A percentile compares a stretch with the other conserved stretches of the same genome.
Evolutionary conservation across 1,140 invertebrate species (phyloP).

Genomic region (Cyphomyrmex costatus): DNA sequence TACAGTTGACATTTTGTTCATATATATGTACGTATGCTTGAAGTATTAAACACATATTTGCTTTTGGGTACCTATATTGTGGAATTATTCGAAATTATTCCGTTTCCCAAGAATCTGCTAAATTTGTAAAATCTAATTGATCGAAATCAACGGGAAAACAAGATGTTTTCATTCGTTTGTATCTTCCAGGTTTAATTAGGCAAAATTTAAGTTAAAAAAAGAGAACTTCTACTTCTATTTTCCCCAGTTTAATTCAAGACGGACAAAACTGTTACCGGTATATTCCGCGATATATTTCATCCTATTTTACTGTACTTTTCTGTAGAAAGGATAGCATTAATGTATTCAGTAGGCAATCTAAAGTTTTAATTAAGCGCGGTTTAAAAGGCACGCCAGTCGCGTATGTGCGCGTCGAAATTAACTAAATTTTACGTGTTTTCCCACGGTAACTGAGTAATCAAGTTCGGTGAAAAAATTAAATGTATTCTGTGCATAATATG

Average conservation of each 20-base stretch:
- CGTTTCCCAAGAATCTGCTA: neutral
- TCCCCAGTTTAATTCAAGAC: slow-evolving; percentile 22
- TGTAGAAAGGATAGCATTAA: slow-evolving; percentile 49
- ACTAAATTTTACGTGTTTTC: slow-evolving; percentile 52
- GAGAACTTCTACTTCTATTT: slow-evolving; percentile 3
- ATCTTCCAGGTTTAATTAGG: slow-evolving; percentile 13
- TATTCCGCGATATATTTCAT: slow-evolving; percentile 39
- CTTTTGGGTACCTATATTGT: too few species aligned
- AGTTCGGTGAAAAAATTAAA: slow-evolving; percentile 55
- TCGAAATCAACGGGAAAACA: slow-evolving; percentile 17
- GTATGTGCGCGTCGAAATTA: slow-evolving; percentile 47
- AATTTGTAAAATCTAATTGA: neutral
- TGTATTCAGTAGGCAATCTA: slow-evolving; percentile 63
- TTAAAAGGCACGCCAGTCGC: slow-evolving; percentile 44
- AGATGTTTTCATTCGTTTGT: neutral
- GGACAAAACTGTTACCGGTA: slow-evolving; percentile 21
- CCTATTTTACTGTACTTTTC: slow-evolving; percentile 25
- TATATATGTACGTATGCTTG: neutral
- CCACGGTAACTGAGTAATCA: slow-evolving; percentile 44
- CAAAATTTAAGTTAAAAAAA: neutral
- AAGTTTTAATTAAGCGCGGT: slow-evolving; percentile 58
- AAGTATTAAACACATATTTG: neutral
- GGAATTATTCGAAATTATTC: too few species aligned
- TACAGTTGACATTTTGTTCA: neutral
- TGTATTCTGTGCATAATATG: slow-evolving; percentile 5